Evolutionary conservation across 30 jellyfish, hydroid and myxozoan genomes (phyloP), one percentile per base, ranked within the genome.

Genomic region (Rhopilema esculentum): DNA sequence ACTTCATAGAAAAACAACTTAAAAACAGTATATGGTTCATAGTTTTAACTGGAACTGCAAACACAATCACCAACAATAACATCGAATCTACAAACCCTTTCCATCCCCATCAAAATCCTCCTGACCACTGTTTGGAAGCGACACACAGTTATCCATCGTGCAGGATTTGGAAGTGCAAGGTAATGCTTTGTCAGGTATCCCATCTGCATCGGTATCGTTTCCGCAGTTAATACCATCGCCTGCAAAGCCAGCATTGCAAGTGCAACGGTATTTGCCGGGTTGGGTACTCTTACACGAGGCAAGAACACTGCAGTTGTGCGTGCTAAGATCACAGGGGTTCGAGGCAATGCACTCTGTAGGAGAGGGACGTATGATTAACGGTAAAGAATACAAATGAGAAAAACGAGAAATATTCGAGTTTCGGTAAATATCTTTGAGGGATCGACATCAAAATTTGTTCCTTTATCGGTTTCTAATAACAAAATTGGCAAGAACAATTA

Each of bases 61-160:
- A n/a, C n/a, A n/a, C n/a, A n/a, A n/a, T n/a, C n/a, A n/a, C n/a
- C n/a, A n/a, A n/a, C 23, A 69, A 8, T 1, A 20, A 18, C 4
- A 26, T 29, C 2, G 22, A 49, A 8, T 26, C 22, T 15, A 6
- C 79, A 18, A 16, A 84, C 93, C 93, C 1, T 20, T 71, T 27
- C 92, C 89, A 80, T 89, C 97, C 0, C 21, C 25, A 50, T 89
- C 97, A 26, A 66, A 24, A 82, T 89, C 97, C 51, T 80, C 92
- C 62, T 89, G 97, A 1, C 92, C 97, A 73, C 97, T 89, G 57
- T 89, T 89, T 27, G 92, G 92, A 1, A 80, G 62, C 27, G 8
- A 79, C 8, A 57, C 12, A 77, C 97, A 89, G 85, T 89, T 89
- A 73, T 89, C 97, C 51, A 61, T 27, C 33, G 22, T 31, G 74